Conservation (phyloP, 2,113 vertebrate species). For the Notothenia rossii region DNA sequence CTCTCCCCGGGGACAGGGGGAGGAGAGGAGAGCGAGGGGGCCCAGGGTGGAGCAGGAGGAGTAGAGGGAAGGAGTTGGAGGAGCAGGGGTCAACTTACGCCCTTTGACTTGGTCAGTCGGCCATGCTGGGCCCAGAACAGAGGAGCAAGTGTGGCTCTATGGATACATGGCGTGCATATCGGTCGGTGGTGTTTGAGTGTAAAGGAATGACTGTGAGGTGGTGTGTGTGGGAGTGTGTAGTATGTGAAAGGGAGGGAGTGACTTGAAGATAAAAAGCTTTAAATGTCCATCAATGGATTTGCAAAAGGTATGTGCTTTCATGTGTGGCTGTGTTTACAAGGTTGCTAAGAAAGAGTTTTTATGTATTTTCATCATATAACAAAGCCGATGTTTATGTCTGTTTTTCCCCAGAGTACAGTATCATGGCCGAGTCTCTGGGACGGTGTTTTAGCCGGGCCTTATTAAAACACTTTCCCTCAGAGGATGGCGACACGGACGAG, state of each 20-base stretch:
- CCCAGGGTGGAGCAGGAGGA: slow-evolving; percentile 60
- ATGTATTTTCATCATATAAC: neutral
- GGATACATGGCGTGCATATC: neutral
- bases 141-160: slow-evolving; percentile 36
- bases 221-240: neutral
- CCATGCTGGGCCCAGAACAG: slow-evolving; percentile 43
- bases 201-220: neutral
- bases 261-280: slow-evolving; percentile 1
- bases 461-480: slow-evolving; percentile 95
- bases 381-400: neutral
- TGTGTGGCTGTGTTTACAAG: slow-evolving; percentile 4
- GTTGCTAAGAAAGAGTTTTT: neutral
- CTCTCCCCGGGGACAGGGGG: slow-evolving; percentile 71
- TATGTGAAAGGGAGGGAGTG: neutral
- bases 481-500: slow-evolving; percentile 97
- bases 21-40: slow-evolving; percentile 53
- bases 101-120: slow-evolving; percentile 79
- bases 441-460: slow-evolving; percentile 95
- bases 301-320: neutral
- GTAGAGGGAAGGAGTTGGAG: slow-evolving; percentile 35
- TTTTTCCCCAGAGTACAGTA: slow-evolving; percentile 90
- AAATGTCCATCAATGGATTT: neutral
- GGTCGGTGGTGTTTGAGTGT: neutral
- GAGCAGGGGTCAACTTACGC: slow-evolving; percentile 68
- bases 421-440: slow-evolving; percentile 96